Conservation (phyloP, 2,797 vertebrate species). For the Intellagama lesueurii region DNA sequence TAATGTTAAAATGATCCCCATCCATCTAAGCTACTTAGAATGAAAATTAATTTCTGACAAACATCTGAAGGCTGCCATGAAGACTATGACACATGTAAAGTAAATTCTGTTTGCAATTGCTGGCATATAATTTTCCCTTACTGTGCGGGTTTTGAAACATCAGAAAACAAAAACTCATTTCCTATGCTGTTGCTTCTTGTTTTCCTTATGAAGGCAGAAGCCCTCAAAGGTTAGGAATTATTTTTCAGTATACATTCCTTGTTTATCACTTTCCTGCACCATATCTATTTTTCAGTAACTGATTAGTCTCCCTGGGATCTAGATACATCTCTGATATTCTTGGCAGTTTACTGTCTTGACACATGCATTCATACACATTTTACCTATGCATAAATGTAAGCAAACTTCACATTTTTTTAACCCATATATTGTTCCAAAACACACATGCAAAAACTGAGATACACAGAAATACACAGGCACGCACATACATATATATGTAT, state of each 20-base stretch:
- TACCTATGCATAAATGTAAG: constrained; percentile 69
- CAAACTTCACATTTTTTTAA: constrained; percentile 63
- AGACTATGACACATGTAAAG: constrained; percentile 54
- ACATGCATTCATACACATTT: constrained; percentile 62
- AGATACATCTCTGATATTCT: constrained; percentile 70
- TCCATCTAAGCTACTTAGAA: constrained; percentile 28
- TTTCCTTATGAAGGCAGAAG: constrained; percentile 52
- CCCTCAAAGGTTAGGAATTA: constrained; percentile 71
- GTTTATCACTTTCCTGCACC: constrained; percentile 70
- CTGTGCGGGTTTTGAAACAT: constrained; percentile 56
- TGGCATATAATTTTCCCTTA: constrained; percentile 54
- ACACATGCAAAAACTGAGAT: constrained; percentile 37
- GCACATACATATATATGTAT: constrained; percentile 50
- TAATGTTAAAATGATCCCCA: constrained; percentile 21
- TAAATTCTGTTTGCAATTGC: constrained; percentile 56
- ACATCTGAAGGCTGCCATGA: constrained; percentile 37
- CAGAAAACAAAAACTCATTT: constrained; percentile 68
- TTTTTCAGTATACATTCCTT: constrained; percentile 72
- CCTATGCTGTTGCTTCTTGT: constrained; percentile 62
- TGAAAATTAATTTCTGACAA: constrained; percentile 47
- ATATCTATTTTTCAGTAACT: constrained; percentile 75
- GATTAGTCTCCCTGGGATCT: constrained; percentile 79
- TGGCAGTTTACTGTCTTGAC: constrained; percentile 62
- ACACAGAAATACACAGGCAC: constrained; percentile 45
- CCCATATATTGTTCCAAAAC: constrained; percentile 65